These are phyloP conservation scores for Equus quagga DNA, from an alignment of 2,113 vertebrate genomes.

Conservation along the genomic window DNA sequence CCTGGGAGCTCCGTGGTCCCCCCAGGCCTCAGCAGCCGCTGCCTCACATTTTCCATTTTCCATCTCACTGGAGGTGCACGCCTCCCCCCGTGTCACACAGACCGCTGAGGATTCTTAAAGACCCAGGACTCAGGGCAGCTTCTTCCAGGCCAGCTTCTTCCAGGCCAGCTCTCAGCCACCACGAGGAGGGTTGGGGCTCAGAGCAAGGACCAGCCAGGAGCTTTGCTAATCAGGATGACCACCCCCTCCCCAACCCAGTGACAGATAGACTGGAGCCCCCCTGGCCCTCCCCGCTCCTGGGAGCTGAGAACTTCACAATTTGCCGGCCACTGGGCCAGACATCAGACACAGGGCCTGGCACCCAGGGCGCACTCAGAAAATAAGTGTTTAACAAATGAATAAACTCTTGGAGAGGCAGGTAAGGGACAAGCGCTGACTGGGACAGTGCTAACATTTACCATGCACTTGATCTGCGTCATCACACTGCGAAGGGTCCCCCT, in stretches of 20 bases:
- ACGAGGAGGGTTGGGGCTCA: neutral
- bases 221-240: neutral
- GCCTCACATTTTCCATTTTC: conserved; percentile 56
- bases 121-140: neutral
- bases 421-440: neutral
- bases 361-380: neutral
- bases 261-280: neutral
- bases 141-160: neutral
- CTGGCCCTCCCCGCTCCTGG: neutral
- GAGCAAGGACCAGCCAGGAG: neutral
- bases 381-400: neutral
- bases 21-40: neutral
- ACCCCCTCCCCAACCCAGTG: neutral
- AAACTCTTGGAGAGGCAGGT: neutral
- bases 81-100: neutral
- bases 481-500: neutral
- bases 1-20: neutral
- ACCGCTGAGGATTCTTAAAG: conserved; percentile 37
- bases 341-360: neutral
- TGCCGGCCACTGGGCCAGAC: neutral
- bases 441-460: neutral
- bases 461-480: neutral
- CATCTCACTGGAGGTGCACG: neutral
- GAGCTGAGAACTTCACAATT: neutral
- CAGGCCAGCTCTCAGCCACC: neutral